phyloP scores from a whole-genome alignment of 2,797 vertebrate species.

The Threskiornis aethiopicus region DNA sequence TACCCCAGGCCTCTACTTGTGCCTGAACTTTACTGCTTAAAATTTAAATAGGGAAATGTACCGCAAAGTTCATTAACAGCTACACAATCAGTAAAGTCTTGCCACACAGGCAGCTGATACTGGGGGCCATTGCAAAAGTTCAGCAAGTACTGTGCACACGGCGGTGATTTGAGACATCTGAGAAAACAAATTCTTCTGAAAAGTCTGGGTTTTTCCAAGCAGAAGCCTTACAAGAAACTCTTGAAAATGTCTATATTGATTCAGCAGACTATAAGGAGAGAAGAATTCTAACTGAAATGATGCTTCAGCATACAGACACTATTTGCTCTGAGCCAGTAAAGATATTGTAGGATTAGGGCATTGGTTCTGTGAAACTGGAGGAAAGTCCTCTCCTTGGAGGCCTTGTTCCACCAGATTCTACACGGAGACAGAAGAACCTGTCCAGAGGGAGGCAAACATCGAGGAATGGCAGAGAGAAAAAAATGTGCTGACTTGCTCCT shows the following conservation, averaged over 20 bases:
- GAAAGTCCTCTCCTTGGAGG: background rate
- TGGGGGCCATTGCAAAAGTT: background rate
- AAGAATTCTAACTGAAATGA: background rate
- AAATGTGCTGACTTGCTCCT: background rate
- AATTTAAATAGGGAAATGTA: background rate
- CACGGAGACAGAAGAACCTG: background rate
- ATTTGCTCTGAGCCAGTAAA: background rate
- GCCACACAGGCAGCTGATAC: background rate
- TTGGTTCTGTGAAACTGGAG: fast-evolving
- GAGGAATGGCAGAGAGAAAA: background rate
- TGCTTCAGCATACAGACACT: background rate
- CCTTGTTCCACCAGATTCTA: background rate
- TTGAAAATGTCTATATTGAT: background rate
- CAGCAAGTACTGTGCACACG: background rate
- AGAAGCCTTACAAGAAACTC: background rate
- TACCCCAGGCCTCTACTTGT: background rate
- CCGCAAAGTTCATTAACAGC: background rate
- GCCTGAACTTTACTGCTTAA: background rate
- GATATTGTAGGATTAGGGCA: background rate
- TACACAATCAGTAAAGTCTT: background rate
- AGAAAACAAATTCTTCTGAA: background rate
- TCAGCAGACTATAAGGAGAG: background rate
- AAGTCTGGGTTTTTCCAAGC: background rate
- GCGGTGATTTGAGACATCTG: fast-evolving
- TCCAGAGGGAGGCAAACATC: background rate